A percentile compares a stretch with the other conserved stretches of the same genome.
Conservation (phyloP, 2,113 vertebrate species). For the Onychostoma macrolepis region DNA sequence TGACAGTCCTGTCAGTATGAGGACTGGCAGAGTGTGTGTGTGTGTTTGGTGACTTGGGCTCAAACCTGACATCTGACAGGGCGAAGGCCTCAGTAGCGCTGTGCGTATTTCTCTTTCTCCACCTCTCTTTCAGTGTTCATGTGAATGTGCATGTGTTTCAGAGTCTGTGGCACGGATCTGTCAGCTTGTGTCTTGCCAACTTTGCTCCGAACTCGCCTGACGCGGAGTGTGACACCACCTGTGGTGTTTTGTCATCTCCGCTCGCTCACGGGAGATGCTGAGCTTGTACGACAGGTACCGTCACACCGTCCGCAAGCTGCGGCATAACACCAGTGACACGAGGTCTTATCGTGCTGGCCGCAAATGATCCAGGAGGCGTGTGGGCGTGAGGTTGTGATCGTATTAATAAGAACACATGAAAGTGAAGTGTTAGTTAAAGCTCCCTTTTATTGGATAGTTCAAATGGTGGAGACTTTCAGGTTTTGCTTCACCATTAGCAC, state of each 20-base stretch:
- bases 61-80: constrained; percentile 23
- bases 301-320: constrained; percentile 65
- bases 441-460: not conserved
- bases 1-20: constrained; percentile 25
- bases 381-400: not conserved
- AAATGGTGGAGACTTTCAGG: not conserved
- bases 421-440: not conserved
- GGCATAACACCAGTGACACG: constrained; percentile 11
- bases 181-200: constrained; percentile 72
- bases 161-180: constrained; percentile 66
- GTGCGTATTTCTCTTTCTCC: not conserved
- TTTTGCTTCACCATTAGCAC: not conserved
- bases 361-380: not conserved
- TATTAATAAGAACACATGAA: not conserved
- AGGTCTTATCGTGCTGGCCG: not conserved
- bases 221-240: constrained; percentile 73
- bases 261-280: constrained; percentile 58
- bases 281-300: constrained; percentile 65
- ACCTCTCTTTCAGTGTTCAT: constrained; percentile 1
- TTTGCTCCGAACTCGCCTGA: constrained; percentile 67
- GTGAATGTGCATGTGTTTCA: constrained; percentile 1
- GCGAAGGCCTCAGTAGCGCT: constrained; percentile 36
- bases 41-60: constrained; percentile 8
- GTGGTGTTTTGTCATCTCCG: constrained; percentile 72
- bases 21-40: constrained; percentile 16